Conservation (phyloP, 2,888 invertebrate species). For the Acleris holmiana region DNA sequence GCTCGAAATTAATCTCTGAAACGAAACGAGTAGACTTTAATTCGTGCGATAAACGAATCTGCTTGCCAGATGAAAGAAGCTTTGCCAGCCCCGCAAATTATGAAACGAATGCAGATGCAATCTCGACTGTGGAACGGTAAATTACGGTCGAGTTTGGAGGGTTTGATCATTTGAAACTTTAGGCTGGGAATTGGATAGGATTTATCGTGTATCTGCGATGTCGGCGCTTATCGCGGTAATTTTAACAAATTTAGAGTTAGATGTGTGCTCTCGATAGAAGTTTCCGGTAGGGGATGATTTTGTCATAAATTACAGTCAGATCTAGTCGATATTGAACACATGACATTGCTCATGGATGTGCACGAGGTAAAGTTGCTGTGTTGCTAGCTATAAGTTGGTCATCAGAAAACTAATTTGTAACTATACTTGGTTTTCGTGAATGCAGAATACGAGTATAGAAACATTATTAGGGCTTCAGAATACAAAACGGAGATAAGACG, state of each 20-base stretch:
- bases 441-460: too few relatives aligned
- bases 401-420: too few relatives aligned
- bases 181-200: slow-evolving; percentile 21
- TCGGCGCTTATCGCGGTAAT: slow-evolving; percentile 50
- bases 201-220: slow-evolving; percentile 38
- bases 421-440: too few relatives aligned
- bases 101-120: slow-evolving; percentile 30
- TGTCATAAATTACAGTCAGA: slow-evolving; percentile 60
- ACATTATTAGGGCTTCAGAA: too few relatives aligned
- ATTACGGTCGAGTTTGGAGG: slow-evolving; percentile 24
- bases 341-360: slow-evolving; percentile 33
- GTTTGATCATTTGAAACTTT: slow-evolving; percentile 25
- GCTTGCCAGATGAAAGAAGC: slow-evolving; percentile 42
- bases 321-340: slow-evolving; percentile 49
- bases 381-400: background rate
- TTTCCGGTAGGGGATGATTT: slow-evolving; percentile 51
- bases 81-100: slow-evolving; percentile 36
- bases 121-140: slow-evolving; percentile 11
- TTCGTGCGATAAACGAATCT: slow-evolving; percentile 61
- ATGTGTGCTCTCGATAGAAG: slow-evolving; percentile 49
- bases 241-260: slow-evolving; percentile 56
- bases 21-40: slow-evolving; percentile 58
- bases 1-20: slow-evolving; percentile 61
- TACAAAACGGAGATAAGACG: too few relatives aligned
- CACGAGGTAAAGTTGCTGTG: background rate